Conservation (phyloP, 2,888 invertebrate genomes). For the Lumbricus terrestris region DNA sequence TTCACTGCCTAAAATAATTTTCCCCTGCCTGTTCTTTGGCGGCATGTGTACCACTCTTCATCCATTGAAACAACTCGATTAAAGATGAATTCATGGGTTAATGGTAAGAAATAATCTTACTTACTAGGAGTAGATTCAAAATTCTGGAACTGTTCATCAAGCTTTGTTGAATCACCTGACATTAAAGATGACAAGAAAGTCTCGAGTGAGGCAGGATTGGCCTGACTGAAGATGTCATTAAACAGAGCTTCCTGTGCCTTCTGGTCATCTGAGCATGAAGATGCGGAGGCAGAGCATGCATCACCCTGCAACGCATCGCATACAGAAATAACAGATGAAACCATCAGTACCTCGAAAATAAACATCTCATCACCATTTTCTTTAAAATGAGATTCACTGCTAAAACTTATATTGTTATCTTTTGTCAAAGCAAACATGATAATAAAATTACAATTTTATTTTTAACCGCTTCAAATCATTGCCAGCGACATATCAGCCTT, state of each 20-base stretch:
- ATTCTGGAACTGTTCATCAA: neutral
- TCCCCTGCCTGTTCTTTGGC: neutral
- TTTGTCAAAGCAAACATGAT: too few species aligned
- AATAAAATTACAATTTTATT: too few species aligned
- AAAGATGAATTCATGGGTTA: neutral
- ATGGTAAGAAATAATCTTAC: neutral
- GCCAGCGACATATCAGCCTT: too few species aligned
- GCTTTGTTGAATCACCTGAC: conserved; percentile 12
- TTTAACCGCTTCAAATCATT: neutral
- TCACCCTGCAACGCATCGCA: neutral
- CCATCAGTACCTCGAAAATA: too few species aligned
- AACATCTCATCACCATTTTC: neutral
- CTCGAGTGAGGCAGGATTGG: neutral
- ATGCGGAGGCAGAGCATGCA: neutral
- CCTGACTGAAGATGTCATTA: neutral
- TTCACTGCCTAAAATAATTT: neutral
- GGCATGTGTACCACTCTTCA: neutral
- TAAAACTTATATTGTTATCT: too few species aligned
- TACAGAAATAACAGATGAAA: neutral
- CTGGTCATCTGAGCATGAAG: neutral
- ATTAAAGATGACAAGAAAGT: neutral
- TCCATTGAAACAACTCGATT: too few species aligned
- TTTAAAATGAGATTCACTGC: neutral
- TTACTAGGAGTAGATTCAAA: neutral
- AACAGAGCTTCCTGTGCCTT: neutral